Base-by-base conservation (phyloP, 2,888 invertebrate species). In the Ophioninae sp. region DNA sequence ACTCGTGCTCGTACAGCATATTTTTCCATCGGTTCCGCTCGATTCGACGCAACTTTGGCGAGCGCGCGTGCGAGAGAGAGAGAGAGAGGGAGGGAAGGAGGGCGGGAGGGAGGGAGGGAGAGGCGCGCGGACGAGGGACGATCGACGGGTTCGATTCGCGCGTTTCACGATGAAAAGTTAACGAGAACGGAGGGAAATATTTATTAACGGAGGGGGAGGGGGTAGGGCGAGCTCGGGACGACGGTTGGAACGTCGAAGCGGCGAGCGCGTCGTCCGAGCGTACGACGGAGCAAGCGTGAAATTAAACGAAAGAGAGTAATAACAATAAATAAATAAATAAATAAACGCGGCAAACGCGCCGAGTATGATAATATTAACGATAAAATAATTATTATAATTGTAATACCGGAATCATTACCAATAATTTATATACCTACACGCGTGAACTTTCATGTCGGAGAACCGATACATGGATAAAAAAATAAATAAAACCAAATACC, bases 381-480 rank as follows among this genome's bases (percentile, higher is more conserved):
- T 90, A n/a, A 90, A 90, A 88, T 89, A 89, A 89, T 88, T 88
- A 90, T 89, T 88, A 88, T 91, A 89, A 89, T 90, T 89, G 89
- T 91, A 90, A 90, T 92, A 92, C 90, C 90, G 92, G 92, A 76
- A 92, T 91, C 92, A 93, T 93, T 92, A 92, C 91, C 92, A 79
- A 91, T 93, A 92, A 93, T 93, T 93, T 92, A 92, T 93, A 92
- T 92, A 92, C 91, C 89, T 90, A 90, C 89, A 89, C 83, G 86
- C 86, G 88, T 88, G 87, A 81, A 85, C 73, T 79, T 81, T 79
- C 86, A 84, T 85, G 86, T 85, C 79, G 77, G 73, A 50, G n/a
- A n/a, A 37, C n/a, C 56, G 37, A 59, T 7, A 20, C 8, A 59
- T 0, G 44, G 21, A 80, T 61, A 13, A 20, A 78, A 65, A n/a